Conservation (phyloP, 2,888 invertebrate species). For the Eupithecia insigniata region DNA sequence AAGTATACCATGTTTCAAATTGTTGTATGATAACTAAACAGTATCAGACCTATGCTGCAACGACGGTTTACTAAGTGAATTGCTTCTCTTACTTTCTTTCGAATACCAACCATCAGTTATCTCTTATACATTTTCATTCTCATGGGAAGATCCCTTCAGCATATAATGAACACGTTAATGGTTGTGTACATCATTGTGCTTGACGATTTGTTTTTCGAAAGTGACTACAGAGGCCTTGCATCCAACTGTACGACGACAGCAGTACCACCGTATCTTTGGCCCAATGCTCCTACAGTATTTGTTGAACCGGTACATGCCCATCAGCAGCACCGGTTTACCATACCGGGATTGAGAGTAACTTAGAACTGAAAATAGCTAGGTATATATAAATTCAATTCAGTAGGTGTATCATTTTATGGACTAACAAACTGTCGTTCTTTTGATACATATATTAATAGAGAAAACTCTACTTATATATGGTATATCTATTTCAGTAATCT, state of each 20-base stretch:
- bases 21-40: background rate
- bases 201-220: constrained; percentile 48
- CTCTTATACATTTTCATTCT: too few species aligned
- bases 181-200: constrained; percentile 42
- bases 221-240: constrained; percentile 50
- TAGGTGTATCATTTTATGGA: too few species aligned
- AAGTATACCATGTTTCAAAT: background rate
- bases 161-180: background rate
- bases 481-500: too few species aligned
- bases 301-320: constrained; percentile 49
- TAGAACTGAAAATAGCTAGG: constrained; percentile 14
- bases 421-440: too few species aligned
- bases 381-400: background rate
- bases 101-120: too few species aligned
- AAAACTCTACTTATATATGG: background rate
- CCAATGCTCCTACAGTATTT: constrained; percentile 43
- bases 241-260: constrained; percentile 20
- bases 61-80: background rate
- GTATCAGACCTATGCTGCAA: background rate
- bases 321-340: constrained; percentile 49
- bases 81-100: background rate
- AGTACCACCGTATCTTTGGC: constrained; percentile 48
- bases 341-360: constrained; percentile 41
- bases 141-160: too few species aligned
- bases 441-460: too few species aligned